phyloP scores from a whole-genome alignment of 2,797 vertebrate species.

The Merluccius polli region DNA sequence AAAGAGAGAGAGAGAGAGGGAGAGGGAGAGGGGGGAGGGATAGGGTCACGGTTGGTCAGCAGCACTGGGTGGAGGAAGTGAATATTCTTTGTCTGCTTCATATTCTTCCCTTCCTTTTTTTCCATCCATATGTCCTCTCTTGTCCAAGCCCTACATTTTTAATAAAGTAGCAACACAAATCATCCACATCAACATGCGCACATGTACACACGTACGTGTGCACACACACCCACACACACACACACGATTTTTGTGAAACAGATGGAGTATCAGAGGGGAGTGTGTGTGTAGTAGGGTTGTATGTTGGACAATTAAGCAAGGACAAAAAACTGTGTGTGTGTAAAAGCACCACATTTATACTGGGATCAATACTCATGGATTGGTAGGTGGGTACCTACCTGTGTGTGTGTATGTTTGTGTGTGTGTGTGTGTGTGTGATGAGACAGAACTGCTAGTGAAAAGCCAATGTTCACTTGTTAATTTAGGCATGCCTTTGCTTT shows the following conservation, averaged over 20 bases:
- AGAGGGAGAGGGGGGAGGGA: not conserved
- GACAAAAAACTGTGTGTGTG: no score
- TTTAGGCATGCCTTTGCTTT: not conserved
- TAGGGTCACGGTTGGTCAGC: not conserved
- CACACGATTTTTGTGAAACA: slow-evolving; percentile 46
- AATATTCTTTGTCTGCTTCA: no score
- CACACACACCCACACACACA: slow-evolving; percentile 8
- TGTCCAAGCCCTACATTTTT: not conserved
- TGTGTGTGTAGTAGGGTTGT: slow-evolving; percentile 39
- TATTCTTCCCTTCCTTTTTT: no score
- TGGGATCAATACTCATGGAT: not conserved
- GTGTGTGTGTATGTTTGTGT: slow-evolving; percentile 13
- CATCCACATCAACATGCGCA: slow-evolving; percentile 14
- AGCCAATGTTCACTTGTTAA: not conserved
- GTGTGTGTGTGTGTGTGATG: slow-evolving; percentile 14
- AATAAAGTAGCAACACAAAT: not conserved
- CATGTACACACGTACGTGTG: not conserved
- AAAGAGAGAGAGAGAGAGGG: no score
- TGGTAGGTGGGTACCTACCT: slow-evolving; percentile 23
- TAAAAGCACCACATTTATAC: no score
- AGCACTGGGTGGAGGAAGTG: not conserved
- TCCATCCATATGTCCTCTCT: no score
- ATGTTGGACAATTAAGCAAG: no score
- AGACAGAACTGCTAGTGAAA: not conserved
- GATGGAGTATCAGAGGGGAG: slow-evolving; percentile 62